phyloP scores from a whole-genome alignment of 2,113 vertebrate species.

The Brachypteracias leptosomus region DNA sequence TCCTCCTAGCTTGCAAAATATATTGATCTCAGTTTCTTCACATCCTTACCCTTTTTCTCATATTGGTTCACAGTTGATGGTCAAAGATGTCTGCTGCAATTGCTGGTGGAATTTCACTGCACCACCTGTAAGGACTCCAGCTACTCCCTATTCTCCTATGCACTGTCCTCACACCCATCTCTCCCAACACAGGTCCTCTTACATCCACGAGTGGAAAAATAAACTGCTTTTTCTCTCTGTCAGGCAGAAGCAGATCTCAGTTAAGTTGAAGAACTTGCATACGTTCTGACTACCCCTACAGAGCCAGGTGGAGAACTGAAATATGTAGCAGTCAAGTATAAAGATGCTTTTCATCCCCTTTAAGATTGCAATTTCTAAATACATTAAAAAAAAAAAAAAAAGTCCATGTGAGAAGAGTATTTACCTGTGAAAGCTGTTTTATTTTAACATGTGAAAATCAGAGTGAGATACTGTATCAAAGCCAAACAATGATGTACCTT shows the following conservation, averaged over 20 bases:
- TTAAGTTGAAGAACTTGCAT: not conserved
- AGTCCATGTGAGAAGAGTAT: fast-evolving
- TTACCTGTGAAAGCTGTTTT: not conserved
- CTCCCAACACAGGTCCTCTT: not conserved
- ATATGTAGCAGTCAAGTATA: not conserved
- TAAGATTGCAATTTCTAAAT: not conserved
- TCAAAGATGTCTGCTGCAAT: not conserved
- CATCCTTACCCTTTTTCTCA: not conserved
- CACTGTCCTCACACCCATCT: not conserved
- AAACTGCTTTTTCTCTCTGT: not conserved
- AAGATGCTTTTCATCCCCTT: not conserved
- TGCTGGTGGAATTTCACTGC: not conserved
- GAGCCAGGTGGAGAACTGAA: not conserved
- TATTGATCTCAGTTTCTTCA: not conserved
- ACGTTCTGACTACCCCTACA: not conserved
- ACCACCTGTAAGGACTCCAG: not conserved
- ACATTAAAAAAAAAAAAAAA: not conserved
- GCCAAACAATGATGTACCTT: not conserved
- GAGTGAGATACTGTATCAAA: not conserved
- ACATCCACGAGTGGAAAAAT: not conserved
- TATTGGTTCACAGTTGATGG: not conserved
- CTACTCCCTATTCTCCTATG: not conserved
- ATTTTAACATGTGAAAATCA: not conserved
- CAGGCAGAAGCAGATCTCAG: not conserved
- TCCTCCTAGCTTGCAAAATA: not conserved